A percentile compares a stretch with the other conserved stretches of the same genome.
These are phyloP conservation scores for Noctilio leporinus DNA, from an alignment of 2,113 vertebrate genomes.

Conservation along the genomic window DNA sequence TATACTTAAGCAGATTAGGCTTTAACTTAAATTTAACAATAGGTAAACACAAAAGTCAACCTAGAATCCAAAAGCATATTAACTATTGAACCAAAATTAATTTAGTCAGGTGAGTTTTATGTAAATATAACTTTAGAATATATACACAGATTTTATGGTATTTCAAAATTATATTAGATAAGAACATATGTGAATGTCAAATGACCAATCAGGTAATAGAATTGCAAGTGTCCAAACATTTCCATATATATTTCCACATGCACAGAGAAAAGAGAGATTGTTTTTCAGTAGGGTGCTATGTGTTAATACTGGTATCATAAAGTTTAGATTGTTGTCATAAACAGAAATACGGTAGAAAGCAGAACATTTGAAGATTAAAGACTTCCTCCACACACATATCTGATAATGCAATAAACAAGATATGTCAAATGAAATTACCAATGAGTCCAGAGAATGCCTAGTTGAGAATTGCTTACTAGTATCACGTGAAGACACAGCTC, in stretches of 20 bases:
- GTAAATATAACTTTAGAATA: not conserved
- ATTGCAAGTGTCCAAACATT: not conserved
- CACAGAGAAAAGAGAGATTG: not conserved
- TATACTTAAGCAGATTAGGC: not conserved
- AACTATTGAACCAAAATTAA: not conserved
- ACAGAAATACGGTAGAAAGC: not conserved
- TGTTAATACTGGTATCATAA: not conserved
- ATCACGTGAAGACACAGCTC: not conserved
- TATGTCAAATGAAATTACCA: constrained; percentile 8
- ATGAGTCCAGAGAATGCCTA: not conserved
- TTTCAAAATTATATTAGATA: not conserved
- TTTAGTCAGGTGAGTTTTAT: not conserved
- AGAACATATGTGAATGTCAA: not conserved
- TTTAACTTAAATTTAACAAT: not conserved
- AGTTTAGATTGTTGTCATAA: not conserved
- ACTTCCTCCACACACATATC: not conserved
- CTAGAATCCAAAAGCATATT: not conserved
- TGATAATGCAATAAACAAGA: not conserved
- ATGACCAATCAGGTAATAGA: not conserved
- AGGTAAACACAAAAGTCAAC: not conserved
- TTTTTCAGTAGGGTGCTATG: not conserved
- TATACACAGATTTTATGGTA: not conserved
- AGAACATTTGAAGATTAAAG: constrained; percentile 44
- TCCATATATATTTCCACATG: not conserved
- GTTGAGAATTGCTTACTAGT: not conserved